Evolutionary conservation across 2,113 vertebrate genomes (phyloP).

Genomic region (Microcebus griseorufus): DNA sequence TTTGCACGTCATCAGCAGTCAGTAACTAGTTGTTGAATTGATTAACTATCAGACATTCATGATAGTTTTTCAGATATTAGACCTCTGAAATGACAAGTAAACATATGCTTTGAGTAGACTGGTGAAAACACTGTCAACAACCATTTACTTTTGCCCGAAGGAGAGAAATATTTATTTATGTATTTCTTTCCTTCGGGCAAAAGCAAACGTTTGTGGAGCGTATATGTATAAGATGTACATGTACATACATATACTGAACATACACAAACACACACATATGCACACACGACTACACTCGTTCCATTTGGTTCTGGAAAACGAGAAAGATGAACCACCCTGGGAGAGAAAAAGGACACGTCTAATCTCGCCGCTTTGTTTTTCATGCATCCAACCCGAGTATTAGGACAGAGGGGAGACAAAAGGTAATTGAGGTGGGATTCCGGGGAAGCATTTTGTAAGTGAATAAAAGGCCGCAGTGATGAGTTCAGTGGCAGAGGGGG

Average conservation of each 20-base stretch:
- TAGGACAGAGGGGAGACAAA: slow-evolving; percentile 75
- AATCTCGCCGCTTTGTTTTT: slow-evolving; percentile 59
- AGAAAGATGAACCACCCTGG: not conserved
- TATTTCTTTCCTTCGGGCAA: not conserved
- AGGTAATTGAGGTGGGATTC: slow-evolving; percentile 81
- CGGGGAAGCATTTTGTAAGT: slow-evolving; percentile 69
- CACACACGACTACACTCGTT: not conserved
- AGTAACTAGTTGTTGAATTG: slow-evolving; percentile 2
- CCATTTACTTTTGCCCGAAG: not conserved
- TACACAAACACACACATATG: not conserved
- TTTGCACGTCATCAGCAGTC: not conserved
- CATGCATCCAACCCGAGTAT: slow-evolving; percentile 53
- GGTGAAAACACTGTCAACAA: slow-evolving; percentile 53
- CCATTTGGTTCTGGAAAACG: not conserved
- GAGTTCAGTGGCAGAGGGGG: slow-evolving; percentile 76
- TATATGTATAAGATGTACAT: no score
- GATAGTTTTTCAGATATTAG: slow-evolving; percentile 45
- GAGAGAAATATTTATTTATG: not conserved
- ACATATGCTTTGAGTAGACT: slow-evolving; percentile 21
- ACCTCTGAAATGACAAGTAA: slow-evolving; percentile 61
- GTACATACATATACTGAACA: no score
- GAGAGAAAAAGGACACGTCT: not conserved
- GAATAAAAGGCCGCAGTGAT: slow-evolving; percentile 78
- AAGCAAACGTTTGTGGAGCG: slow-evolving; percentile 24
- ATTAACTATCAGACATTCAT: not conserved